These are phyloP conservation scores for Dallia pectoralis DNA, from an alignment of 2,797 vertebrate species.

Conservation along the genomic window DNA sequence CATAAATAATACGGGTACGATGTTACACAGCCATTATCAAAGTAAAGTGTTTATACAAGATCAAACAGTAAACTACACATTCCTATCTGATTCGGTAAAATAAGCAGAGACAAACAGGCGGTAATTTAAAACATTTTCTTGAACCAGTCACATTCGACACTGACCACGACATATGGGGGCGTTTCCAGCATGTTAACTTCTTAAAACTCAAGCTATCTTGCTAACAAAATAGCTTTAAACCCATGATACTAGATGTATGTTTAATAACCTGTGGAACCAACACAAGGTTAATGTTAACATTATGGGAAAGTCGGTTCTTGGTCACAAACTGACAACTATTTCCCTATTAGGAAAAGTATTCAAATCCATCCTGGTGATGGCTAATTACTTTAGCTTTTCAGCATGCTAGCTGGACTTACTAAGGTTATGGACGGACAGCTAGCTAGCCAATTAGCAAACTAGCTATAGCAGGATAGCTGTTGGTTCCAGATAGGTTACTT, in stretches of 20 bases:
- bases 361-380: no score
- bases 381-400: no score
- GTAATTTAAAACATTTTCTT: no score
- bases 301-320: neutral
- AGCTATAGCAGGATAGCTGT: conserved; percentile 9
- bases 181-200: neutral
- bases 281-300: neutral
- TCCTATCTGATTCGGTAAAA: no score
- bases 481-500: neutral
- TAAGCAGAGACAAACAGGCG: no score
- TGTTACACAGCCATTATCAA: no score
- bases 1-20: no score
- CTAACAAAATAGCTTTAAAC: neutral
- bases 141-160: no score
- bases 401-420: neutral
- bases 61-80: no score
- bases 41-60: no score
- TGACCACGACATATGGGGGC: no score
- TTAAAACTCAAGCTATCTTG: neutral
- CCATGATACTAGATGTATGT: neutral
- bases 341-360: no score
- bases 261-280: neutral
- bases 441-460: neutral
- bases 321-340: neutral
- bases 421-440: neutral